phyloP scores from a whole-genome alignment of 2,113 vertebrate genomes.

The Casuarius casuarius region DNA sequence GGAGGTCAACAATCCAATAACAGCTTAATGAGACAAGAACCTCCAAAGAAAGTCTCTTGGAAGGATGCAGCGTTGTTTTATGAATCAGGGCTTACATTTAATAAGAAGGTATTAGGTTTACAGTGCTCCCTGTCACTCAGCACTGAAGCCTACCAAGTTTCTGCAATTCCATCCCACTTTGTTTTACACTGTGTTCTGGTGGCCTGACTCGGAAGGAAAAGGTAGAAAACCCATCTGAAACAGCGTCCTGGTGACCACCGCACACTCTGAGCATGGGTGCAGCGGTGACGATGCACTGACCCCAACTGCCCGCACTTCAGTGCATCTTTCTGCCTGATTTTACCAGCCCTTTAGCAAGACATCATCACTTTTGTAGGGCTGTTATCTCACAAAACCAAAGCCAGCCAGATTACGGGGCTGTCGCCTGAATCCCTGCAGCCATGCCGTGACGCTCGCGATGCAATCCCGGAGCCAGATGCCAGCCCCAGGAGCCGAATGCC shows the following conservation, averaged over 20 bases:
- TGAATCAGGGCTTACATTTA: neutral
- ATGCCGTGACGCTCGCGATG: fast-evolving
- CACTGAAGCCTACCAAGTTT: neutral
- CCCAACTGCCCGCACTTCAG: fast-evolving
- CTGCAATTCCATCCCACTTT: neutral
- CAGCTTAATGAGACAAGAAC: neutral
- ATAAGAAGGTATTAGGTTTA: neutral
- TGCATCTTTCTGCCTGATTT: neutral
- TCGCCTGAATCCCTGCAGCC: neutral
- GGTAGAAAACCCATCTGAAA: neutral
- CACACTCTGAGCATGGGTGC: no score
- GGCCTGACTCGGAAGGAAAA: neutral
- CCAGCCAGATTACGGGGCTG: neutral
- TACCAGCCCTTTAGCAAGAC: neutral
- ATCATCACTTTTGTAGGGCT: neutral
- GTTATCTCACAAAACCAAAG: neutral
- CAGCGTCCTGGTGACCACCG: neutral
- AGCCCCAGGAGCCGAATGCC: neutral
- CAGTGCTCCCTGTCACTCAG: neutral
- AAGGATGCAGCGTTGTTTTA: neutral
- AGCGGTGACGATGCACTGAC: neutral
- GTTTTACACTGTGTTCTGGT: neutral
- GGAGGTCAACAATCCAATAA: neutral
- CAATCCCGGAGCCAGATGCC: neutral
- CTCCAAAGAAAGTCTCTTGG: neutral